Conservation (phyloP, 2,888 invertebrate species). For the Branchellion lobata region DNA sequence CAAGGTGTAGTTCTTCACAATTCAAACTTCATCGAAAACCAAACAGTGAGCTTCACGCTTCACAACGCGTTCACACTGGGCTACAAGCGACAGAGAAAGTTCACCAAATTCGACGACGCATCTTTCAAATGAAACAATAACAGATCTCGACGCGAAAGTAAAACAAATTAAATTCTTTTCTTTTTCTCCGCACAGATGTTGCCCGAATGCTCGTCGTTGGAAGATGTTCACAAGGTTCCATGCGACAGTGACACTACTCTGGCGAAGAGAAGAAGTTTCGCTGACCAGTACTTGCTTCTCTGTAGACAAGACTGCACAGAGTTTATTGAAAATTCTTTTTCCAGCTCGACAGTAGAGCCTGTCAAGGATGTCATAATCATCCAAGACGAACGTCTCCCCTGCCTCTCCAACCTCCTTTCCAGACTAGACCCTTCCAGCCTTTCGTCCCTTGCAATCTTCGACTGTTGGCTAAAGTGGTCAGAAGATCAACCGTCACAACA, state of each 20-base stretch:
- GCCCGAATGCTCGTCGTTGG: conserved; percentile 50
- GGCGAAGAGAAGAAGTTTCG: conserved; percentile 52
- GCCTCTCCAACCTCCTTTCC: conserved; percentile 50
- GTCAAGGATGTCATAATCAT: conserved; percentile 52
- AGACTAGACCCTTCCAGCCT: conserved; percentile 50
- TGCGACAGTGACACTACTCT: conserved; percentile 52
- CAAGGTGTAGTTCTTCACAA: no score
- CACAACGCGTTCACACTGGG: no score
- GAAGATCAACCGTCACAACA: conserved; percentile 1
- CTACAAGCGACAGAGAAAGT: no score
- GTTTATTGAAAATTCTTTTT: conserved; percentile 52
- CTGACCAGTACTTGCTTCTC: conserved; percentile 53
- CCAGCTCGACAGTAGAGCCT: conserved; percentile 48
- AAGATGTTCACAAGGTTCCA: conserved; percentile 51
- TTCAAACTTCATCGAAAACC: no score
- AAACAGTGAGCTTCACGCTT: no score
- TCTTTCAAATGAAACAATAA: no score
- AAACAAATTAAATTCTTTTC: no score
- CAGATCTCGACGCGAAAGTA: no score
- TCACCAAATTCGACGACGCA: no score
- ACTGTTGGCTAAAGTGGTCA: conserved; percentile 49
- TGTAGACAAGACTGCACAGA: conserved; percentile 52
- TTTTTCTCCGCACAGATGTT: conserved; percentile 51
- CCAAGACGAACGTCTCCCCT: conserved; percentile 52
- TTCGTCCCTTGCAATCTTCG: conserved; percentile 50